Evolutionary conservation across 2,113 vertebrate species (phyloP).

Genomic region (Cebidichthys violaceus): DNA sequence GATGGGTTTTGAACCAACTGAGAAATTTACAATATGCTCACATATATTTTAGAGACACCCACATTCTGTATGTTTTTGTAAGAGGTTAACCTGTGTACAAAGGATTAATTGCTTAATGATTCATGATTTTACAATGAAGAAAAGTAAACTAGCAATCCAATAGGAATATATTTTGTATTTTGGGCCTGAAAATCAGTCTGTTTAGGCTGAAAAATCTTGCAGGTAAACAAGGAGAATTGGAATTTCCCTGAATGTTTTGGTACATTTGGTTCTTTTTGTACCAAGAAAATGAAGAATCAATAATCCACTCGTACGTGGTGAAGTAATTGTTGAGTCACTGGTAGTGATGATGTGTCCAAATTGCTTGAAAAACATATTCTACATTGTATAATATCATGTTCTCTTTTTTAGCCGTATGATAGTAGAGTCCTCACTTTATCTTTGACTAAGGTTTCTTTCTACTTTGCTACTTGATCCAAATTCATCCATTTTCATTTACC

Average conservation of each 20-base stretch:
- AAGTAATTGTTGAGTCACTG: neutral
- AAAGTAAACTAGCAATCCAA: neutral
- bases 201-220: neutral
- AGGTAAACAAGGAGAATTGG: neutral
- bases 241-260: neutral
- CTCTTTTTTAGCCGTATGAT: neutral
- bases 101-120: neutral
- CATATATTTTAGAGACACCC: neutral
- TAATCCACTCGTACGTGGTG: neutral
- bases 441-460: neutral
- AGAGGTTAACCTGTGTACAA: neutral
- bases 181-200: neutral
- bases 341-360: neutral
- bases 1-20: neutral
- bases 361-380: neutral
- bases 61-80: neutral
- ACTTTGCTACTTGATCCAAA: neutral
- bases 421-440: neutral
- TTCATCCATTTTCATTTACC: neutral
- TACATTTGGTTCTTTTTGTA: slow-evolving; percentile 7
- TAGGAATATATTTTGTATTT: neutral
- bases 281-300: neutral
- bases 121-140: neutral
- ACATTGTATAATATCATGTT: neutral
- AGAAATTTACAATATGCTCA: neutral